Base-by-base conservation (phyloP, 1,140 invertebrate genomes). In the Lasioglossum albipes region DNA sequence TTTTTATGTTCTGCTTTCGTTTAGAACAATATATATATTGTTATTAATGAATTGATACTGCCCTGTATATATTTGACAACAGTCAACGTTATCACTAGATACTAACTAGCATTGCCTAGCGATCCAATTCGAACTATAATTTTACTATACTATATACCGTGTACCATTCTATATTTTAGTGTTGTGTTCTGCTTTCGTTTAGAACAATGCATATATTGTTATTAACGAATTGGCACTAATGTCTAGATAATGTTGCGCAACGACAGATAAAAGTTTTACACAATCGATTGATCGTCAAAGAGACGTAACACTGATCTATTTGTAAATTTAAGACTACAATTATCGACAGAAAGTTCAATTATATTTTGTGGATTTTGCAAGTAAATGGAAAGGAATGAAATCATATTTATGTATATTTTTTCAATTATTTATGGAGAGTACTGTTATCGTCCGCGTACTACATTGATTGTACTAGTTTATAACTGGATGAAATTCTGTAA, bases 401-500 rank as follows among this genome's bases (percentile, higher is more conserved):
- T 36, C 36, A 36, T 36, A 36, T 36, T 36, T 36, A 36, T 36
- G 2, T 36, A 27, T 27, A 27, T 27, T 27, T 27, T 27, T 27
- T 27, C 27, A 27, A 27, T 27, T 27, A 27, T 27, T n/a, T n/a
- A n/a, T n/a, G n/a, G n/a, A n/a, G n/a, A n/a, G n/a, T n/a, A n/a
- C n/a, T n/a, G n/a, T n/a, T 52, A 31, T 54, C 52, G 18, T 45
- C 7, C 12, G 9, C 45, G 45, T 9, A 12, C 1, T 49, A 49
- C 13, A 0, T 49, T 12, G 12, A 49, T 49, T 12, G 3, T 49
- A 49, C 45, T 49, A 49, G 10, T 49, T 49, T 12, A 49, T 79
- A 79, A 79, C 54, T 10, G 42, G 52, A 7, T 27, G 45, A 59
- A 7, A 74, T 74, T 82, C 52, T 81, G 54, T 64, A 82, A 42